Base-by-base conservation (phyloP, 1,140 invertebrate genomes). In the Panulirus ornatus region DNA sequence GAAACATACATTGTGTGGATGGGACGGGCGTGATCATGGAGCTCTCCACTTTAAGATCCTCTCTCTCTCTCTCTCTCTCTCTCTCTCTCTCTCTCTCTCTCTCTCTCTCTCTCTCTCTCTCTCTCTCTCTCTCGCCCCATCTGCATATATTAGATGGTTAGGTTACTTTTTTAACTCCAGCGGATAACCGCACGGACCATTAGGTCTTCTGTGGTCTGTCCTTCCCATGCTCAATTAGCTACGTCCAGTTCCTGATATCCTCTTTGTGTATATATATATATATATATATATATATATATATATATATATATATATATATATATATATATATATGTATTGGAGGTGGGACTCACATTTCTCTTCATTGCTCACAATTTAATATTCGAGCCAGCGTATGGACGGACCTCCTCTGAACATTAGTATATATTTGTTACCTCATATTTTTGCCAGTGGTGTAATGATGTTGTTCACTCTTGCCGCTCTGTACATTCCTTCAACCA, bases 211-310 rank as follows among this genome's bases (percentile, higher is more conserved):
- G 51, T 58, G 51, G 51, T 58, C 22, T 58, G 51, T 58, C 51
- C 9, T 22, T 9, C 9, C 22, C 9, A 22, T 9, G 51, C 22
- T 58, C 9, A 11, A 58, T 11, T 9, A 9, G 9, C 51, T 22
- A 58, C 51, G 22, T 22, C 51, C 51, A 58, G 22, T 9, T 58
- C 9, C 51, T 73, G 22, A 30, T 22, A 27, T 8, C n/a, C 70
- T 73, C 70, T 73, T 38, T 73, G 34, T 73, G 34, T 73, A 34
- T 73, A 34, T 71, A 30, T 71, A 30, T 76, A 36, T 76, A 19
- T 76, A 36, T 76, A 19, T 76, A 36, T 76, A 19, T 76, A 36
- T 76, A 19, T 76, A 36, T 76, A 3, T 76, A 36, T 16, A 8
- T 34, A 16, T 22, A 0, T 44, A 16, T 44, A 34, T 34, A 9